Conservation (phyloP, 2,888 invertebrate genomes). For the Gymnoscelis rufifasciata region DNA sequence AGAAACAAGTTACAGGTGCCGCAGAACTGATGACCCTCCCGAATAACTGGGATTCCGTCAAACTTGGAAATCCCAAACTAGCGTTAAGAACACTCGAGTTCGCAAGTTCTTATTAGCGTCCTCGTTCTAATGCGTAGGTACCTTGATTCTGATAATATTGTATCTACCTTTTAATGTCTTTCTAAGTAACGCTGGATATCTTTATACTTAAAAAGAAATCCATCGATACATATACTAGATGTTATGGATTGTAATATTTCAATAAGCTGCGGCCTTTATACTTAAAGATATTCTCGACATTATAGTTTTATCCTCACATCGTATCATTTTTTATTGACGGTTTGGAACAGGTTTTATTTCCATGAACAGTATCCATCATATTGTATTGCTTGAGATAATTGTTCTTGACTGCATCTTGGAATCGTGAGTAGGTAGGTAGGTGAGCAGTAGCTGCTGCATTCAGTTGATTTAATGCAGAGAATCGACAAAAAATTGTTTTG, state of each 20-base stretch:
- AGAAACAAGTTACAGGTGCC: constrained; percentile 69
- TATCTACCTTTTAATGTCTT: too few species aligned
- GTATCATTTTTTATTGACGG: background rate
- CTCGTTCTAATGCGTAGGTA: constrained; percentile 4
- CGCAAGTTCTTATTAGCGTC: background rate
- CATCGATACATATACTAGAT: too few species aligned
- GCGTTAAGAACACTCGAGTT: background rate
- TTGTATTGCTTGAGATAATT: constrained; percentile 10
- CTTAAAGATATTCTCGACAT: background rate
- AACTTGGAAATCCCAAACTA: constrained; percentile 14
- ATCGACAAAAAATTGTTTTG: constrained; percentile 35
- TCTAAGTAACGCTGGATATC: too few species aligned
- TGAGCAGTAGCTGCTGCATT: constrained; percentile 4
- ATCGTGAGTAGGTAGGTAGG: constrained; percentile 2
- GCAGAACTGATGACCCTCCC: constrained; percentile 47
- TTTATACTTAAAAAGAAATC: too few species aligned
- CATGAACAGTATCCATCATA: constrained; percentile 8
- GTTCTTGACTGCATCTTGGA: constrained; percentile 7
- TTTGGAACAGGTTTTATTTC: constrained; percentile 14
- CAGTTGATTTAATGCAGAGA: background rate
- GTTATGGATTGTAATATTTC: constrained; percentile 1
- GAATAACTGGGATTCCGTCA: constrained; percentile 30
- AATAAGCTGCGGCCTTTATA: background rate
- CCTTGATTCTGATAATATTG: too few species aligned
- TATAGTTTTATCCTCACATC: background rate